Conservation (phyloP, 2,888 invertebrate species). For the Caenorhabditis becei region DNA sequence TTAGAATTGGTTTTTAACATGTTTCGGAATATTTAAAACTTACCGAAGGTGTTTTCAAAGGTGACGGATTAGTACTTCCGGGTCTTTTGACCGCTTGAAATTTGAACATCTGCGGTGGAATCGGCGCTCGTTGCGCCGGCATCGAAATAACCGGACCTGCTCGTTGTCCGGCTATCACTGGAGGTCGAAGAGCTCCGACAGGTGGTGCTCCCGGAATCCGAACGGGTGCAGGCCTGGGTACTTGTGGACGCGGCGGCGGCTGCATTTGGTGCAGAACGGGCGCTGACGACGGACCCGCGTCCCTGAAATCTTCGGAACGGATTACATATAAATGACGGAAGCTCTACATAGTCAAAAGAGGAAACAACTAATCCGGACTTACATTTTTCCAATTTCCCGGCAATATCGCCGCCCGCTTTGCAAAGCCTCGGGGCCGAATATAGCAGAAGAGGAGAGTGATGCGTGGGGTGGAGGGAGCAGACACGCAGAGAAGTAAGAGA, state of each 20-base stretch:
- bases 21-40: neutral
- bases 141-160: constrained; percentile 4
- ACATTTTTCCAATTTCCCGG: neutral
- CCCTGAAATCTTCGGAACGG: too few species aligned
- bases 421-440: neutral
- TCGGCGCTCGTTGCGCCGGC: neutral
- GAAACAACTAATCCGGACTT: neutral
- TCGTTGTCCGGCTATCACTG: neutral
- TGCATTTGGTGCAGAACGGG: constrained; percentile 14
- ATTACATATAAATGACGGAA: neutral
- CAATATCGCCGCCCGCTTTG: neutral
- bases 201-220: constrained; percentile 7
- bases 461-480: neutral
- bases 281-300: constrained; percentile 4
- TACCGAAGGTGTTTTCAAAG: neutral
- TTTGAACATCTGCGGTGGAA: constrained; percentile 1
- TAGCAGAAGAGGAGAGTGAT: neutral
- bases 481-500: neutral
- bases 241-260: neutral
- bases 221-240: neutral
- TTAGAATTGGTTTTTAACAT: neutral
- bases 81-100: constrained; percentile 1
- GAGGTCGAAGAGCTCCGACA: neutral
- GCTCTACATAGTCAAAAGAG: too few species aligned
- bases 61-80: neutral